Evolutionary conservation across 64 coral and sea anemone species (phyloP).

Genomic region (Montipora efflorescens): DNA sequence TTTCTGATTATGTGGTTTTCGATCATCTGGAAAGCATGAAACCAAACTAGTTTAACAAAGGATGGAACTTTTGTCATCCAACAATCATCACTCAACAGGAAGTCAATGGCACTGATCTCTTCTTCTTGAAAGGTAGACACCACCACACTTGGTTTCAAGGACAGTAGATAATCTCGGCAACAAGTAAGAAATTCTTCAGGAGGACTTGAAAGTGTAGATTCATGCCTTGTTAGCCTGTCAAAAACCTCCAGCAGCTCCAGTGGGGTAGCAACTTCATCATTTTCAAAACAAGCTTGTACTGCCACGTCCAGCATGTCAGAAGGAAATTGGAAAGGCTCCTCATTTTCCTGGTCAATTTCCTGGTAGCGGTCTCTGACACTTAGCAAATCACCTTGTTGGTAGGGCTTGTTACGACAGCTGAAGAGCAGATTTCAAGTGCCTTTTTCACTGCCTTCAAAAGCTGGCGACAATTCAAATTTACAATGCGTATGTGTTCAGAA

Average conservation of each 20-base stretch:
- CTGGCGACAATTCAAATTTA: conserved; percentile 32
- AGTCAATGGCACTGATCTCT: conserved; percentile 8
- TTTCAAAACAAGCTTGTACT: conserved; percentile 9
- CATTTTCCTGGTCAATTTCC: conserved; percentile 3
- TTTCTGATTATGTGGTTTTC: conserved; percentile 36
- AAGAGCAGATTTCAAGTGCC: conserved; percentile 16
- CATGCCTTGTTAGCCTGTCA: conserved; percentile 2
- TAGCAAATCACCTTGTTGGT: neutral
- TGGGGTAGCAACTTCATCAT: neutral
- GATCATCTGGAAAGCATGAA: conserved; percentile 41
- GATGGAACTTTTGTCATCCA: neutral
- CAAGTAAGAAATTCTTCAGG: neutral
- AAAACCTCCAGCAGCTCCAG: neutral
- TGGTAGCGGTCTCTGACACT: neutral
- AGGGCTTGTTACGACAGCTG: conserved; percentile 17
- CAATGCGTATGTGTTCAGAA: conserved; percentile 35
- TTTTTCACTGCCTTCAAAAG: conserved; percentile 10
- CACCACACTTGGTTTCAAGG: neutral
- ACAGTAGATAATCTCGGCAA: neutral
- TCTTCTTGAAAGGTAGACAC: neutral
- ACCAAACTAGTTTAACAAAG: conserved; percentile 51
- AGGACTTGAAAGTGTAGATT: conserved; percentile 17
- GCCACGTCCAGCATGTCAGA: conserved; percentile 12
- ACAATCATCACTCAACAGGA: neutral
- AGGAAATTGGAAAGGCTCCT: conserved; percentile 18